Conservation (phyloP, 2,888 invertebrate genomes). For the Nemurella pictetii region DNA sequence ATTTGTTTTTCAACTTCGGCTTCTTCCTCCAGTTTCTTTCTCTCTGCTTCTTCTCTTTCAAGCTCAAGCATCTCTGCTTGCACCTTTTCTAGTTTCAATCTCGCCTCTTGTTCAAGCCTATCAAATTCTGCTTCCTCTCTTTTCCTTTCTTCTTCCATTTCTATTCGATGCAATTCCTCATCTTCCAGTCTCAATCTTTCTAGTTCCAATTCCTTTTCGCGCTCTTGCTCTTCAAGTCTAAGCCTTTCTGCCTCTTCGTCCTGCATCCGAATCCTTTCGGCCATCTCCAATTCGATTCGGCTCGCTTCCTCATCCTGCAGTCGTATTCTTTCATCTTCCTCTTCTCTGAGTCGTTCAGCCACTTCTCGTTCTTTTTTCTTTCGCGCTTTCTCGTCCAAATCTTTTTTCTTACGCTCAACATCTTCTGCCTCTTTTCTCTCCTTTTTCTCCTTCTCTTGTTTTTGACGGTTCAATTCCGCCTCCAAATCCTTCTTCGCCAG, state of each 20-base stretch:
- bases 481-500: neutral
- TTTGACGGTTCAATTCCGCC: neutral
- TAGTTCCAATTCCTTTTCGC: neutral
- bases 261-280: neutral
- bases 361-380: neutral
- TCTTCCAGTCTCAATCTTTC: slow-evolving; percentile 32
- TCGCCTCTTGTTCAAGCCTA: slow-evolving; percentile 36
- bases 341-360: neutral
- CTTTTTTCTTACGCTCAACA: neutral
- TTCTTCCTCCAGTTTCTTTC: slow-evolving; percentile 34
- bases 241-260: neutral
- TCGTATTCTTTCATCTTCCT: neutral
- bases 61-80: slow-evolving; percentile 28
- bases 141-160: slow-evolving; percentile 37
- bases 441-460: neutral
- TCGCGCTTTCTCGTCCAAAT: neutral
- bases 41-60: slow-evolving; percentile 33
- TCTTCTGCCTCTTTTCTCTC: neutral
- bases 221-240: neutral
- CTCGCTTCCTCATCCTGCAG: neutral
- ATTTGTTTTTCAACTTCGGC: slow-evolving; percentile 37
- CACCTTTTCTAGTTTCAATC: slow-evolving; percentile 34
- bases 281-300: neutral
- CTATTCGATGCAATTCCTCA: slow-evolving; percentile 24
- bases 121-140: slow-evolving; percentile 38